A percentile compares a stretch with the other conserved stretches of the same genome.
These are phyloP conservation scores for Pentalonia nigronervosa DNA, from an alignment of 1,140 invertebrate species.

Conservation along the genomic window DNA sequence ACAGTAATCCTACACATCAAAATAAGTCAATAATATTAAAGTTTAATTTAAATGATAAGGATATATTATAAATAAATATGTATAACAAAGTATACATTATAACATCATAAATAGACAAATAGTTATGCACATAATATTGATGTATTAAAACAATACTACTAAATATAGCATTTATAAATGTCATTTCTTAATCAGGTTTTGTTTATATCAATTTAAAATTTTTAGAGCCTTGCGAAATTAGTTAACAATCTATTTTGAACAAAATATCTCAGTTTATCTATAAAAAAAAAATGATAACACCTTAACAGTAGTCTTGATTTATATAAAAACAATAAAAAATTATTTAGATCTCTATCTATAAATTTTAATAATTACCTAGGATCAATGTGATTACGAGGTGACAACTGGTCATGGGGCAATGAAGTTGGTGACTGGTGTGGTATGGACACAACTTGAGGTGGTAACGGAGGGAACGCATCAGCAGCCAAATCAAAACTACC, in stretches of 20 bases:
- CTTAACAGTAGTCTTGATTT: no score
- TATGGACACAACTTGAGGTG: conserved; percentile 62
- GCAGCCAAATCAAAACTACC: conserved; percentile 81
- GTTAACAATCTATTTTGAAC: background rate
- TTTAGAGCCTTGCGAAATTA: no score
- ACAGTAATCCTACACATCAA: conserved; percentile 45
- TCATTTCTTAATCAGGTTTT: background rate
- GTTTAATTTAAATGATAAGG: background rate
- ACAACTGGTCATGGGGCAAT: conserved; percentile 58
- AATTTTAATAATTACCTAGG: conserved; percentile 50
- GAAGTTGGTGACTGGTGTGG: conserved; percentile 53
- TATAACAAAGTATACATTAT: no score
- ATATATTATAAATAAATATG: no score
- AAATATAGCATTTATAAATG: no score
- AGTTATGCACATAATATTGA: no score
- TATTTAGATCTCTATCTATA: background rate
- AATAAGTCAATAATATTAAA: background rate
- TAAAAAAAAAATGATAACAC: no score
- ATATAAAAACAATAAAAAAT: no score
- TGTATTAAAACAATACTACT: no score
- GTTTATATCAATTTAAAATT: background rate
- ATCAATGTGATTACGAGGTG: conserved; percentile 55
- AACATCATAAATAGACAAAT: no score
- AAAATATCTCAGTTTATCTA: background rate
- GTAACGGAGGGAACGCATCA: conserved; percentile 82